A percentile compares a stretch with the other conserved stretches of the same genome.
These are phyloP conservation scores for Halcyon smyrnensis DNA, from an alignment of 2,797 vertebrate genomes.

Conservation along the genomic window DNA sequence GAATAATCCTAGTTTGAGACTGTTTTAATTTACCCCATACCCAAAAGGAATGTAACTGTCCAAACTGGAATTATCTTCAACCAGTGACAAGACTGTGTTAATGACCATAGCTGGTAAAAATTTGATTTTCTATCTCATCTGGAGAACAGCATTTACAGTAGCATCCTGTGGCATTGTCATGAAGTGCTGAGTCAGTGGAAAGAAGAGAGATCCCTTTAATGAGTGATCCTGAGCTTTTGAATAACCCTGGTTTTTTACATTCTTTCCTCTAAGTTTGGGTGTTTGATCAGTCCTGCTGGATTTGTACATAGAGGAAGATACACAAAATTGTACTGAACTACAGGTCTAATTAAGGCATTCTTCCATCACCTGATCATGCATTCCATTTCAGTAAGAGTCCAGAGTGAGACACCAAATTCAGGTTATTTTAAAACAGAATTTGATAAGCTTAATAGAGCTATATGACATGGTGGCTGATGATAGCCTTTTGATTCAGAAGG, in stretches of 20 bases:
- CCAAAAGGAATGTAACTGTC: conserved; percentile 18
- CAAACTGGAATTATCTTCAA: conserved; percentile 10
- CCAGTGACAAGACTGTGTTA: neutral
- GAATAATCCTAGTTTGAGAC: conserved; percentile 35
- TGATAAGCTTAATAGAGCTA: neutral
- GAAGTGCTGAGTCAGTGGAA: neutral
- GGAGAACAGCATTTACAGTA: conserved; percentile 6
- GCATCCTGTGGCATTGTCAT: neutral
- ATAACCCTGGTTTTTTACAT: neutral
- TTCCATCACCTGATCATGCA: neutral
- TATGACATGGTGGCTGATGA: neutral
- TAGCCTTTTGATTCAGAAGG: neutral
- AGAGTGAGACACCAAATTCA: neutral
- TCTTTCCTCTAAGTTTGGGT: neutral
- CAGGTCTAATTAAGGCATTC: neutral
- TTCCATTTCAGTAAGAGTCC: neutral
- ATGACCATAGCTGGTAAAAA: conserved; percentile 39
- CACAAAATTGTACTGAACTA: neutral
- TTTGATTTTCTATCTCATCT: conserved; percentile 18
- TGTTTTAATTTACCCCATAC: conserved; percentile 30
- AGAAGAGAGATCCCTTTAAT: neutral
- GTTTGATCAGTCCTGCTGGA: neutral
- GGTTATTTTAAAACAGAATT: neutral
- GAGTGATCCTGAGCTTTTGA: neutral
- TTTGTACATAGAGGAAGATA: neutral